Base-by-base conservation (phyloP, 1,140 invertebrate species). In the Archivesica marissinica region DNA sequence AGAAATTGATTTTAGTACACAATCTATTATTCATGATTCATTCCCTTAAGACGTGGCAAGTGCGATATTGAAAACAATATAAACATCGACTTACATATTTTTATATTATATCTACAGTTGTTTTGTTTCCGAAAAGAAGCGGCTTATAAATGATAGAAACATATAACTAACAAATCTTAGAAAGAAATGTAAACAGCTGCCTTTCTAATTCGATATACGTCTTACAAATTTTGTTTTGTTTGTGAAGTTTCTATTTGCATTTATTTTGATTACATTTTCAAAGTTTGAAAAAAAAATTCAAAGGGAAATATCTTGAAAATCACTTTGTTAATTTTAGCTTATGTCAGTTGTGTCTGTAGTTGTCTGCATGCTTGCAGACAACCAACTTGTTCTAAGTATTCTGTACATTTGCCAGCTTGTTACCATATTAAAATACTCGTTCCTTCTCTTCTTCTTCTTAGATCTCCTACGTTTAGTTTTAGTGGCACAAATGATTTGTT, bases 11-110 rank as follows among this genome's bases (percentile, higher is more conserved):
- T 81, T 81, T 59, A 81, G 61, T 54, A 52, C 30, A 72, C 47
- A 56, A 81, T 81, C 79, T 72, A 81, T 81, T 81, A 81, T 81
- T 81, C 79, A 81, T 81, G 79, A 35, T 81, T 81, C 79, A n/a
- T 68, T 39, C 79, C 79, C 79, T 54, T 56, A 81, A 68, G 79
- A 81, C 61, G 66, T 52, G 64, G 64, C 59, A 28, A 68, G 79
- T 25, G 61, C 47, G 66, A 61, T 72, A 72, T 68, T 72, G 79
- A 81, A 72, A 68, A 81, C 79, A 70, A 72, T 81, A 81, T 68
- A 81, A 81, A 81, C 66, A 81, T 72, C 41, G 44, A 72, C 64
- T 72, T 70, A 68, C 28, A 80, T 52, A 80, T 80, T 80, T 50
- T 61, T 28, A 80, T 68, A 52, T 52, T 15, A 30, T 79, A 30